phyloP scores from a whole-genome alignment of 2,888 invertebrate species.

The Teinopalpus imperialis region DNA sequence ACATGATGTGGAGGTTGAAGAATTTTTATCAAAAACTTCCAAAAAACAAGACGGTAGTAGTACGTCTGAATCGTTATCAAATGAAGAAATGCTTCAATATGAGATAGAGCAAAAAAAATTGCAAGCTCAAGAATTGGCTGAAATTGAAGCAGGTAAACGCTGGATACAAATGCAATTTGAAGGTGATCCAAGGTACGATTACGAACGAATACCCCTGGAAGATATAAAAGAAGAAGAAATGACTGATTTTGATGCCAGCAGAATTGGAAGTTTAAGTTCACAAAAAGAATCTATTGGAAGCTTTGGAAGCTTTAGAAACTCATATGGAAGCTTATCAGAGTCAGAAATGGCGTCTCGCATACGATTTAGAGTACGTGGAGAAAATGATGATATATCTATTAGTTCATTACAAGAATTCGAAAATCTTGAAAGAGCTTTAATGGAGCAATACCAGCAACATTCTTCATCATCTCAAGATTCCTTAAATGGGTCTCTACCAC shows the following conservation, averaged over 20 bases:
- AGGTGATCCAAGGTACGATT: constrained; percentile 89
- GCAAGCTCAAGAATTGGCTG: constrained; percentile 75
- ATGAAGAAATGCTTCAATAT: constrained; percentile 84
- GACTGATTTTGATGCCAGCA: constrained; percentile 91
- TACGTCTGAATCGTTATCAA: constrained; percentile 80
- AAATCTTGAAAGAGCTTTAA: constrained; percentile 91
- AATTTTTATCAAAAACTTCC: constrained; percentile 86
- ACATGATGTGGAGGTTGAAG: constrained; percentile 87
- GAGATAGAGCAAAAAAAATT: constrained; percentile 85
- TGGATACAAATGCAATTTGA: constrained; percentile 96
- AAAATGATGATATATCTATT: constrained; percentile 95
- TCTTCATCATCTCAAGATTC: constrained; percentile 94
- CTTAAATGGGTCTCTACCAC: constrained; percentile 90
- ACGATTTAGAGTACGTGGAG: constrained; percentile 91
- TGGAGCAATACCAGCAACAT: constrained; percentile 88
- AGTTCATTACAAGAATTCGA: constrained; percentile 97
- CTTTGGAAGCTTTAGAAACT: constrained; percentile 92
- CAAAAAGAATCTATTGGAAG: constrained; percentile 91
- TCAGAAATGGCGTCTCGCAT: constrained; percentile 93
- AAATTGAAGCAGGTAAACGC: constrained; percentile 88
- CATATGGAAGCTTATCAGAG: constrained; percentile 95
- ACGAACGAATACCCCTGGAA: constrained; percentile 91
- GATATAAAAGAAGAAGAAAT: constrained; percentile 96
- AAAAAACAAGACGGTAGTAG: constrained; percentile 84
- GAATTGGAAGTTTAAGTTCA: constrained; percentile 89